Base-by-base conservation (phyloP, 1,140 invertebrate genomes). In the Drosophila asahinai region DNA sequence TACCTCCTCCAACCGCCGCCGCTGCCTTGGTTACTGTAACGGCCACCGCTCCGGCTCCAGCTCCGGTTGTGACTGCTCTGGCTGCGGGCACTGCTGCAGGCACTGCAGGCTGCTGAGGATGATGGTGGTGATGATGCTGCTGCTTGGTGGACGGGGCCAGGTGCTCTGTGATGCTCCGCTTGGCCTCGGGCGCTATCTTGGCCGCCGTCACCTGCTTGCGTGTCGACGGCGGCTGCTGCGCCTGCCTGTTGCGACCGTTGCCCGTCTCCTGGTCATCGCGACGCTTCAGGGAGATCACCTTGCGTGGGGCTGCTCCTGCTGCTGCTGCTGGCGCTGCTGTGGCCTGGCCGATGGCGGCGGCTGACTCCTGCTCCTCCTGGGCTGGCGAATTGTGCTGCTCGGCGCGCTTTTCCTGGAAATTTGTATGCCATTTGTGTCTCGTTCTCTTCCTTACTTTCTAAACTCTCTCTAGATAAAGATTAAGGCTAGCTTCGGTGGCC, bases 261-360 rank as follows among this genome's bases (percentile, higher is more conserved):
- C 71, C 59, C 14, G 58, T 25, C 59, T 90, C 76, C n/a, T 48
- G 38, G 5, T 91, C 82, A 14, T 91, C 78, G 48, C 90, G 83
- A 45, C 92, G 89, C 61, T 93, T 93, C 12, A 93, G 42, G 9
- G 91, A 93, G 45, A 93, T 93, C 19, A 93, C 80, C 59, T 93
- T 93, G 48, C 86, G 90, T 25, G 77, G 17, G 77, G 76, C 40
- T 83, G 70, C 47, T 92, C 81, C 77, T 30, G 36, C 48, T 25
- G 42, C 57, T 58, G 48, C 45, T 40, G 54, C 58, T 8, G 66
- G 38, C 60, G 43, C 43, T 17, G 54, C 55, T 43, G 55, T 51
- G 40, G 43, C 25, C n/a, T 42, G 38, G 14, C 27, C 27, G 14
- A 15, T 30, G 17, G n/a, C 65, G 15, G 42, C 17, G 11, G 40